Evolutionary conservation across 2,888 invertebrate genomes (phyloP), one percentile per base, ranked within the genome.

Genomic region (Pecten maximus): DNA sequence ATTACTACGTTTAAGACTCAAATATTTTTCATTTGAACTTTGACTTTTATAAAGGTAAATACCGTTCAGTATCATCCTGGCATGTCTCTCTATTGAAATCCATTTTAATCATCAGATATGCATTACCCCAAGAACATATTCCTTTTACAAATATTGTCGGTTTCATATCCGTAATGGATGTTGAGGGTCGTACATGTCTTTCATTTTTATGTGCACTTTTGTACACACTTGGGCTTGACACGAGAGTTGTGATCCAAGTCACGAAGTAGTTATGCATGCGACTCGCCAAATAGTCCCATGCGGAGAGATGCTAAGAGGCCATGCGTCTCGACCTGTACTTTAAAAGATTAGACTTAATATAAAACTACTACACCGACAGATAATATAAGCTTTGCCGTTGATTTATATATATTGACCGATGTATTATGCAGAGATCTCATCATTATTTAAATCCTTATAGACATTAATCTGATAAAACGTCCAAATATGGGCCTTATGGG

Each of bases 361-460:
- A 74, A 74, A 28, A 35, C 74, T 74, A 74, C 19, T 74, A 28
- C 35, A 74, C 74, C 23, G 35, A 74, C 74, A 74, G 74, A 74
- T 74, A 74, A 35, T 74, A 74, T 74, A 74, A 74, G 74, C 74
- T 74, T 15, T 28, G 23, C 74, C 28, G 74, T 74, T 74, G 74
- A 74, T 74, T 74, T 74, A 74, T 74, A 74, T 19, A 74, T 74
- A 74, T 28, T 74, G 74, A 74, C 74, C 35, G 28, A 35, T 74
- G 74, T 74, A 28, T 35, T 74, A 74, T 74, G 74, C 74, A 35
- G 35, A 28, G 74, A 35, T 28, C 23, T 35, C 74, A 10, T 28
- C 74, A 74, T 74, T 74, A 74, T 74, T 74, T 74, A 74, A 74
- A 74, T 74, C 74, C 35, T 74, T 74, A 74, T 74, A 74, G 74